A percentile compares a stretch with the other conserved stretches of the same genome.
Evolutionary conservation across 2,888 invertebrate genomes (phyloP).

Genomic region (Andrena minutula): DNA sequence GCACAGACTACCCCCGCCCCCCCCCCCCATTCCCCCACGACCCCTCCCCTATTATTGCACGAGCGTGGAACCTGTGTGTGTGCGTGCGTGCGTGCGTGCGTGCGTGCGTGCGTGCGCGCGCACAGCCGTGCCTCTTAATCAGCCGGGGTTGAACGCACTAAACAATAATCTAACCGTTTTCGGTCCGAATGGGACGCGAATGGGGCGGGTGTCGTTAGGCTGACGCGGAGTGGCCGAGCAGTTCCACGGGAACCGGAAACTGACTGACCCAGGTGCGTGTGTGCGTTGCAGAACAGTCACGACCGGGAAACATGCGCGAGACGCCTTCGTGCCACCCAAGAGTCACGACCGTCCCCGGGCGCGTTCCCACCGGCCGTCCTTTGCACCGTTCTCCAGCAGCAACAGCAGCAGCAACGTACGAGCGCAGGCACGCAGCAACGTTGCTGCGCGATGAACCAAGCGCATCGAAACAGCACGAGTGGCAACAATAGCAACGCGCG

Average conservation of each 20-base stretch:
- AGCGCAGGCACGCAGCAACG: conserved; percentile 55
- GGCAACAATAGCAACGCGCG: conserved; percentile 54
- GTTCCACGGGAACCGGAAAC: conserved; percentile 25
- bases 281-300: conserved; percentile 82
- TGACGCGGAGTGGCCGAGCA: not conserved
- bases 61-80: conserved; percentile 72
- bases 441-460: conserved; percentile 68
- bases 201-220: not conserved
- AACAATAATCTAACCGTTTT: conserved; percentile 38
- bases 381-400: conserved; percentile 57
- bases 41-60: conserved; percentile 57
- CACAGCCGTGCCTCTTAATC: conserved; percentile 24
- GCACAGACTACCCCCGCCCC: not conserved
- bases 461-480: conserved; percentile 23
- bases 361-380: conserved; percentile 86
- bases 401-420: conserved; percentile 47
- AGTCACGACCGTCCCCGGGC: conserved; percentile 85
- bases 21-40: rapidly evolving
- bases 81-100: too few species aligned
- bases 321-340: conserved; percentile 81
- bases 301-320: conserved; percentile 84
- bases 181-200: conserved; percentile 8
- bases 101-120: too few species aligned
- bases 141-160: conserved; percentile 29
- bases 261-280: conserved; percentile 63